Base-by-base conservation (phyloP, 2,797 vertebrate genomes). In the Pelodytes ibericus region DNA sequence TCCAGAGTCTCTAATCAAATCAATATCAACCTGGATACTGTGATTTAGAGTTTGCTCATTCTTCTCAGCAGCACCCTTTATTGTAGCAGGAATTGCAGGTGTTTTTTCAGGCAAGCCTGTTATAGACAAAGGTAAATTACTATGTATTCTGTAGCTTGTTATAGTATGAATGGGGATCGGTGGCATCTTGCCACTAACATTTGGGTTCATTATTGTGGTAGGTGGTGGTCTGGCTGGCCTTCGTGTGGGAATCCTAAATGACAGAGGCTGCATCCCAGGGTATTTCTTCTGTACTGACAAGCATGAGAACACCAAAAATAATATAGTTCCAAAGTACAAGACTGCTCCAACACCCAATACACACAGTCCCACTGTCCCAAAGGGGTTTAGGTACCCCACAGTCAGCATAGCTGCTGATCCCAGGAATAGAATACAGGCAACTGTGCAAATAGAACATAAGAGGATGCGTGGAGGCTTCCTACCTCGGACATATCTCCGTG, bases 271-370 rank as follows among this genome's bases (percentile, higher is more conserved):
- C 58, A 73, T 68, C 13, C 77, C 77, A 63, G 77, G 77, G 47
- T 79, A 79, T 47, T 79, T 79, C 36, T 33, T 79, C 26, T 79
- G 63, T n/a, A 79, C 71, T 64, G 63, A 69, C 36, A 79, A 53
- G 26, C 77, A 79, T 8, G 56, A 39, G 41, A 74, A 26, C 10
- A 73, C 71, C 58, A 79, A 74, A 79, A 79, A 79, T 16, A 79
- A 15, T 63, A 79, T 74, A 20, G 64, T 41, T 53, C 71, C 71
- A 69, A 79, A 79, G 33, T 68, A 69, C 18, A 74, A 27, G 29
- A 63, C 71, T 20, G 77, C 64, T 63, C 77, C 77, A 74, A 73
- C 58, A 63, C 64, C 77, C 67, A 79, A 58, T 57, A 79, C 63
- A 49, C 71, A 20, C 3, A 79, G 33, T 24, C 77, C 77, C 57